Base-by-base conservation (phyloP, 2,797 vertebrate species). In the Neopelma chrysocephalum region DNA sequence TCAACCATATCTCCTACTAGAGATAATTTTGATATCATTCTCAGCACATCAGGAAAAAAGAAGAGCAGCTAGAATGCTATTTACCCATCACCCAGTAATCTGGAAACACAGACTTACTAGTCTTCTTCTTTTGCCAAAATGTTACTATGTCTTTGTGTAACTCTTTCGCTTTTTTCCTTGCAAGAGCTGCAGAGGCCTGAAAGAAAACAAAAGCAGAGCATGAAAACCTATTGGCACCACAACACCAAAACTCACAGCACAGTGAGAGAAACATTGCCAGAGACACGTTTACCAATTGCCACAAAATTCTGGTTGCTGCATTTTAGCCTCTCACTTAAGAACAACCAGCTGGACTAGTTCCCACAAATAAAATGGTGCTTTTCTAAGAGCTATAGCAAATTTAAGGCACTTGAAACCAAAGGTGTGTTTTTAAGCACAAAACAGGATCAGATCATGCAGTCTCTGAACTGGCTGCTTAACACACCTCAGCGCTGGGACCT, bases 51-150 rank as follows among this genome's bases (percentile, higher is more conserved):
- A 13, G 25, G 31, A 8, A 75, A 53, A 34, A 47, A 53, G 9
- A 43, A 34, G 25, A 82, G 36, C 31, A 88, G 19, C 45, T 13
- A 4, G 5, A 1, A 38, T 0, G 0, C 11, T 36, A 22, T 21
- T 64, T 32, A 34, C 4, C 1, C 15, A 50, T 31, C 32, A 23
- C 23, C 4, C 14, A 38, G 9, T 6, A 29, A 56, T 12, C 22
- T 19, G 13, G 22, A 85, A 94, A 73, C 10, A 50, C 10, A 79
- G 58, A 98, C 98, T 99, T 97, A 99, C 99, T 99, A 53, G 96
- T 98, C 96, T 98, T 99, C 96, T 99, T 99, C 96, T 96, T 99
- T 82, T 99, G 98, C 98, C 98, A 99, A 90, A 99, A 98, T 1
- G 99, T 98, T 19, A 97, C 82, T 47, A 99, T 96, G n/a, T 99